Evolutionary conservation across 1,140 invertebrate species (phyloP).

Genomic region (Hydropsyche tenuis): DNA sequence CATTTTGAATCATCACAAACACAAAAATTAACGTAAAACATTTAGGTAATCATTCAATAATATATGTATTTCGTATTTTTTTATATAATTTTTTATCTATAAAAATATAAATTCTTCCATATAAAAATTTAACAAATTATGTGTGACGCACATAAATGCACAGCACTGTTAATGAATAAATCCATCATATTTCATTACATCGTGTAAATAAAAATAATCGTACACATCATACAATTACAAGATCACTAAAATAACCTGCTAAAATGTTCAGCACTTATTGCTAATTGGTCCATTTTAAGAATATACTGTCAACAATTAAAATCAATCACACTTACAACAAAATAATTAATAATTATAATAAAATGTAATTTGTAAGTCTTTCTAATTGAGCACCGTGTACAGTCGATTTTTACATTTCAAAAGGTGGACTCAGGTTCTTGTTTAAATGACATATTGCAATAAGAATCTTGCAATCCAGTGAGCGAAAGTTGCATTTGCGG

Average conservation of each 20-base stretch:
- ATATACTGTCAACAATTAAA: too few species aligned
- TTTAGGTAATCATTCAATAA: too few species aligned
- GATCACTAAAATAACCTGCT: neutral
- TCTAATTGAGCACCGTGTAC: constrained; percentile 7
- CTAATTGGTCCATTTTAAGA: too few species aligned
- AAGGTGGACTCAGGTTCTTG: constrained; percentile 48
- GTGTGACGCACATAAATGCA: too few species aligned
- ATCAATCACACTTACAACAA: neutral
- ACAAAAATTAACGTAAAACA: neutral
- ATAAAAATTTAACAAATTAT: too few species aligned
- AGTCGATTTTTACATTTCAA: constrained; percentile 9
- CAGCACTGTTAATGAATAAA: too few species aligned
- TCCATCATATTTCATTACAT: too few species aligned
- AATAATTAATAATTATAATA: neutral
- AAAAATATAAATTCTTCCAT: too few species aligned
- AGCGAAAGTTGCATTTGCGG: constrained; percentile 33
- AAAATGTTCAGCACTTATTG: too few species aligned
- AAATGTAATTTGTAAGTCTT: neutral
- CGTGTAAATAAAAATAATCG: too few species aligned
- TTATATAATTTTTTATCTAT: too few species aligned
- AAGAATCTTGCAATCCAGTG: neutral
- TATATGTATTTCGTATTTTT: too few species aligned
- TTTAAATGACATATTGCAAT: constrained; percentile 43
- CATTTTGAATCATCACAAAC: constrained; percentile 1
- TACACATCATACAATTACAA: neutral